These are phyloP conservation scores for Peromyscus nudipes DNA, from an alignment of 2,797 vertebrate genomes.

Conservation along the genomic window DNA sequence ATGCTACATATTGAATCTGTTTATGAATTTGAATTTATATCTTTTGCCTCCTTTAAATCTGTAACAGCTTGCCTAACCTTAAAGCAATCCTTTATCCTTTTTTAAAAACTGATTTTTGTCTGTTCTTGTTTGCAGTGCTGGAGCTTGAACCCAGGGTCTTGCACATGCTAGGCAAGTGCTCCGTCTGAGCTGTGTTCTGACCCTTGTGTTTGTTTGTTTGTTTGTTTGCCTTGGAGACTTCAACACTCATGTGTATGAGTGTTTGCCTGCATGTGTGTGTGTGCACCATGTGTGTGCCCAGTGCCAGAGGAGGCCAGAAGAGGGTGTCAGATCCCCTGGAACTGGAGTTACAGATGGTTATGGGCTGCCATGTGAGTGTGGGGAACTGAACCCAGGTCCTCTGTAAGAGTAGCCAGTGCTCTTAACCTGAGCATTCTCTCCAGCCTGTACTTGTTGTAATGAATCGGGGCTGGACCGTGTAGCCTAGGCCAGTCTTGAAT, in stretches of 20 bases:
- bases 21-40: neutral
- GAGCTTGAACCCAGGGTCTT: constrained; percentile 48
- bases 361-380: neutral
- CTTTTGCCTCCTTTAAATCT: constrained; percentile 20
- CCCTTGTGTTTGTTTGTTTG: constrained; percentile 26
- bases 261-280: neutral
- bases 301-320: neutral
- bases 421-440: neutral
- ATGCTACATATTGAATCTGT: constrained; percentile 20
- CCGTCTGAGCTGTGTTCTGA: constrained; percentile 2
- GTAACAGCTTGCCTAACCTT: constrained; percentile 22
- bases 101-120: constrained; percentile 10
- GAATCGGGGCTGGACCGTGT: neutral
- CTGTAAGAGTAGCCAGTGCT: neutral
- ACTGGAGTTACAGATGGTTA: neutral
- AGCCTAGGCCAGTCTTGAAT: neutral
- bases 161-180: constrained; percentile 47
- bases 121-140: constrained; percentile 44
- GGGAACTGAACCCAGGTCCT: neutral
- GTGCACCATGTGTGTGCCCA: neutral
- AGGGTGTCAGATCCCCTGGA: neutral
- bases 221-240: neutral
- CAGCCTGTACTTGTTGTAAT: neutral
- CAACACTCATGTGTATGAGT: neutral
- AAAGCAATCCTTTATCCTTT: neutral